Percentiles rank a stretch among this genome's conserved stretches.
phyloP scores from a whole-genome alignment of 2,888 invertebrate species.

The Oxyscelio sp. region DNA sequence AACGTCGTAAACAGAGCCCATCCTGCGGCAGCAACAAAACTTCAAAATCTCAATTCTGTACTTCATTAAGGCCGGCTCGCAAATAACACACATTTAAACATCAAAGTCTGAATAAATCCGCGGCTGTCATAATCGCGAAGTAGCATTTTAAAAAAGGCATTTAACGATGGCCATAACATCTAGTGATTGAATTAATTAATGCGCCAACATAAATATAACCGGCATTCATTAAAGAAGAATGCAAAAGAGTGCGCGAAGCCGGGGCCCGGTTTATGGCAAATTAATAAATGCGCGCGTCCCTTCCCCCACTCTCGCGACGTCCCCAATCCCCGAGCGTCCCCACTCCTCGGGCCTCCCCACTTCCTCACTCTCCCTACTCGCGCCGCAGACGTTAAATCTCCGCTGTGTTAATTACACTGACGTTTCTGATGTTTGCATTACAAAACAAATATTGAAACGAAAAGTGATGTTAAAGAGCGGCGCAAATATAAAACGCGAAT shows the following conservation, averaged over 20 bases:
- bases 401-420: slow-evolving; percentile 45
- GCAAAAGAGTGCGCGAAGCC: slow-evolving; percentile 22
- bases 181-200: slow-evolving; percentile 64
- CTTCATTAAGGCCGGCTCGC: slow-evolving; percentile 45
- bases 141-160: slow-evolving; percentile 49
- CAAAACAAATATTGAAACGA: slow-evolving; percentile 58
- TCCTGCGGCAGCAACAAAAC: slow-evolving; percentile 3
- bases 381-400: slow-evolving; percentile 13
- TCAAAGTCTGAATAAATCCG: slow-evolving; percentile 55
- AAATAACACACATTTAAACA: slow-evolving; percentile 49
- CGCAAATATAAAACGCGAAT: slow-evolving; percentile 45
- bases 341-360: no score
- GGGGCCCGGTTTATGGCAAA: slow-evolving; percentile 47
- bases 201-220: slow-evolving; percentile 61
- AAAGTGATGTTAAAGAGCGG: slow-evolving; percentile 43
- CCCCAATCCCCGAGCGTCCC: no score
- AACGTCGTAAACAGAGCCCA: slow-evolving; percentile 2
- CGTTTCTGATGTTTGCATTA: slow-evolving; percentile 35
- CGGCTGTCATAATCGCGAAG: slow-evolving; percentile 37
- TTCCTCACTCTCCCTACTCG: background rate
- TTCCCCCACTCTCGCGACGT: no score
- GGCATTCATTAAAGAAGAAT: slow-evolving; percentile 65
- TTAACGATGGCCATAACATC: slow-evolving; percentile 64
- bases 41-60: slow-evolving; percentile 41
- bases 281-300: slow-evolving; percentile 45